Evolutionary conservation across 2,888 invertebrate genomes (phyloP).

Genomic region (Athalia cordata): DNA sequence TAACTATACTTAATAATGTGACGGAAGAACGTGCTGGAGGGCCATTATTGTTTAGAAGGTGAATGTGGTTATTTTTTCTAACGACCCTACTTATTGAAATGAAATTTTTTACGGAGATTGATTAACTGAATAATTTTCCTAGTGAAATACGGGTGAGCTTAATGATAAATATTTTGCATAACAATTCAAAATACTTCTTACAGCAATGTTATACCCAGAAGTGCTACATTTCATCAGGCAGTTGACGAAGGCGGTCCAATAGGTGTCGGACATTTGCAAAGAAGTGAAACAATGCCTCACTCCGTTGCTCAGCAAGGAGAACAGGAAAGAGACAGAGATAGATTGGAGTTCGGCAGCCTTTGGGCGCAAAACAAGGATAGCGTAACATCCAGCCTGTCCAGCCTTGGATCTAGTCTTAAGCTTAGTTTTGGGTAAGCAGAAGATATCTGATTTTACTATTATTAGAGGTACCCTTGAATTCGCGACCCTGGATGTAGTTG

Average conservation of each 20-base stretch:
- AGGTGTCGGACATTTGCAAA: slow-evolving; percentile 66
- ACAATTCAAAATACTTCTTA: background rate
- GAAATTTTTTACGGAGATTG: background rate
- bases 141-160: background rate
- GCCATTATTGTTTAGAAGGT: slow-evolving; percentile 71
- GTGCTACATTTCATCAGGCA: slow-evolving; percentile 73
- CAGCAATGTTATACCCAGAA: slow-evolving; percentile 68
- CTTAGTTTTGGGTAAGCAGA: slow-evolving; percentile 86
- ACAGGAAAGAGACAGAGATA: slow-evolving; percentile 70
- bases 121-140: background rate
- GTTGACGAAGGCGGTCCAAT: slow-evolving; percentile 64
- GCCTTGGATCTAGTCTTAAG: slow-evolving; percentile 88
- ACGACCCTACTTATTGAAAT: slow-evolving; percentile 26
- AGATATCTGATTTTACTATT: slow-evolving; percentile 28
- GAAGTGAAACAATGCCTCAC: slow-evolving; percentile 71
- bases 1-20: slow-evolving; percentile 69
- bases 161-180: background rate
- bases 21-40: slow-evolving; percentile 69
- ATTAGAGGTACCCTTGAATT: slow-evolving; percentile 8
- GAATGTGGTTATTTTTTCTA: slow-evolving; percentile 40
- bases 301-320: slow-evolving; percentile 70
- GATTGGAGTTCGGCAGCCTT: slow-evolving; percentile 68
- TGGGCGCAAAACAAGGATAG: slow-evolving; percentile 72
- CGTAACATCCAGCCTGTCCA: slow-evolving; percentile 86
- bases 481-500: slow-evolving; percentile 4